Evolutionary conservation across 2,888 invertebrate species (phyloP).

Genomic region (Chrysolina oricalcia): DNA sequence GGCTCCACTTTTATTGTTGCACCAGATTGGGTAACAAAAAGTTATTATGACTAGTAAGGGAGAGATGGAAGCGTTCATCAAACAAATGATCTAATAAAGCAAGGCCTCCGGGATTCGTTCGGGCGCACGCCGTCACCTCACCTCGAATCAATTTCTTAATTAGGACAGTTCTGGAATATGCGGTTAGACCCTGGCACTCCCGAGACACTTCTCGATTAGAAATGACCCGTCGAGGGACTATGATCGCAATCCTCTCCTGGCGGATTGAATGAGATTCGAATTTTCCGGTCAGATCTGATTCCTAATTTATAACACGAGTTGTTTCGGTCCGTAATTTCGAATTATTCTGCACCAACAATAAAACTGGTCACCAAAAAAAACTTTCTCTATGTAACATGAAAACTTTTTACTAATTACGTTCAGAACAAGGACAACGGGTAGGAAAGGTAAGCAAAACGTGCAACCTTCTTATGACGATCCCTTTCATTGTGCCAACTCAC

Average conservation of each 20-base stretch:
- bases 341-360: too few relatives aligned
- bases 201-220: slow-evolving; percentile 11
- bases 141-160: slow-evolving; percentile 19
- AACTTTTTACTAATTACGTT: too few relatives aligned
- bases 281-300: background rate
- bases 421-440: too few relatives aligned
- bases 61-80: background rate
- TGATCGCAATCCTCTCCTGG: background rate
- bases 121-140: background rate
- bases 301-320: too few relatives aligned
- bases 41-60: background rate
- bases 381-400: too few relatives aligned
- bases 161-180: slow-evolving; percentile 7
- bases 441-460: too few relatives aligned
- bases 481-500: too few relatives aligned
- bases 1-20: too few relatives aligned
- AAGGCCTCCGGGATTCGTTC: background rate
- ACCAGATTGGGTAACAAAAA: too few relatives aligned
- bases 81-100: slow-evolving; percentile 1
- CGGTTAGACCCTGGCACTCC: background rate
- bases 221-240: background rate
- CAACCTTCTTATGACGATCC: too few relatives aligned
- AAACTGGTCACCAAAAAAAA: too few relatives aligned
- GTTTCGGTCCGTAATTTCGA: too few relatives aligned
- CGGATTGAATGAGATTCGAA: background rate